Base-by-base conservation (phyloP, 2,888 invertebrate genomes). In the Oxycera nigricornis region DNA sequence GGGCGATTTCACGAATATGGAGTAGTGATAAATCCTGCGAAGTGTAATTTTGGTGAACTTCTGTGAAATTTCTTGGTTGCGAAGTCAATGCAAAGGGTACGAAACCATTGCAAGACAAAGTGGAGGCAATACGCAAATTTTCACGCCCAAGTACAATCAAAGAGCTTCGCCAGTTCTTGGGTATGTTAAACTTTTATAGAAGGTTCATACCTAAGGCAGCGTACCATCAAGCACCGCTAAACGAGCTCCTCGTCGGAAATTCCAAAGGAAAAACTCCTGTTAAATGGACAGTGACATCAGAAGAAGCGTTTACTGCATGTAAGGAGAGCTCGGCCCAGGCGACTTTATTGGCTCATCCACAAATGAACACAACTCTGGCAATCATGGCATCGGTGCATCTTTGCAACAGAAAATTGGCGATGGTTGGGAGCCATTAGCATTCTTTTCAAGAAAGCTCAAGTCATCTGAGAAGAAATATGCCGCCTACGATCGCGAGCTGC, bases 401-500 rank as follows among this genome's bases (percentile, higher is more conserved):
- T 46, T 11, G 14, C 4, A 46, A 20, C 46, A 46, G 14, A 46
- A 2, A 46, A 11, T 46, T 20, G n/a, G n/a, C n/a, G n/a, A n/a
- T n/a, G n/a, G n/a, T n/a, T n/a, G n/a, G n/a, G n/a, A 46, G 77
- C 83, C 83, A 0, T 73, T 84, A 4, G 81, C 80, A 0, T 85
- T 83, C 73, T 84, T 81, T 73, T 83, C 82, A 1, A 77, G 77
- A 68, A 82, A 82, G 46, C 74, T 85, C 1, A 79, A 74, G 20
- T 73, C 79, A 0, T 74, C 81, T 0, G 80, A 85, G 73, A 70
- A 52, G 14, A 81, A 81, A 2, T 85, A 84, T 57, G 61, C 67
- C 41, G 28, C 75, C 0, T 84, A 83, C 75, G 83, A 86, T 75
- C 50, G 82, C n/a, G n/a, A n/a, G n/a, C n/a, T n/a, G n/a, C n/a